Conservation (phyloP, 1,140 invertebrate genomes). For the Ostrea edulis region DNA sequence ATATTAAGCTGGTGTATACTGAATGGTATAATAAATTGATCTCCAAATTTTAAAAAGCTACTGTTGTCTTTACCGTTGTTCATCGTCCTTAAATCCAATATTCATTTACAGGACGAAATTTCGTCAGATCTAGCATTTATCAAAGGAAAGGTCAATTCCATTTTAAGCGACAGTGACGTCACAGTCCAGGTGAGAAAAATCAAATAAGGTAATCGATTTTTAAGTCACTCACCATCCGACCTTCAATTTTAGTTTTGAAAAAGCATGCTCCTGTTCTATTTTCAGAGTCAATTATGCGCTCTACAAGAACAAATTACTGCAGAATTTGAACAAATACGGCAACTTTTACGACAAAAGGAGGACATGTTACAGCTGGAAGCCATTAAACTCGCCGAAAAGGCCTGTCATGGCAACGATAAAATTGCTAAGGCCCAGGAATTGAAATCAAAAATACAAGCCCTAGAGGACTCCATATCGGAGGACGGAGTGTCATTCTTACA, state of each 20-base stretch:
- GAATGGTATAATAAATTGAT: no score
- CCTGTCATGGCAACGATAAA: conserved; percentile 31
- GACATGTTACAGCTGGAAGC: not conserved
- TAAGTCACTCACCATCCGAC: not conserved
- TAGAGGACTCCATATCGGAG: not conserved
- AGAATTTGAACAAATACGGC: conserved; percentile 30
- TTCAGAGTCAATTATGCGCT: not conserved
- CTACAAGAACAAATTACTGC: conserved; percentile 13
- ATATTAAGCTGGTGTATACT: no score
- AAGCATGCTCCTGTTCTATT: not conserved
- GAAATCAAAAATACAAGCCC: not conserved
- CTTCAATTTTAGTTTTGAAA: not conserved
- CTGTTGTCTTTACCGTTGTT: no score
- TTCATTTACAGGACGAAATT: not conserved
- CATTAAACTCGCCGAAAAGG: conserved; percentile 21
- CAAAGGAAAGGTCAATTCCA: conserved; percentile 24
- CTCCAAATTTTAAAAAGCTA: no score
- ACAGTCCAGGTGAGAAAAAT: conserved; percentile 3
- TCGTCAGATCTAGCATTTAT: not conserved
- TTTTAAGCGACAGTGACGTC: conserved; percentile 24
- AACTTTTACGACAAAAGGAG: conserved; percentile 26
- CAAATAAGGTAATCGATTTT: not conserved
- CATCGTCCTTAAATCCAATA: no score
- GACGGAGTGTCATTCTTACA: conserved; percentile 8
- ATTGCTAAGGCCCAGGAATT: conserved; percentile 21